phyloP scores from a whole-genome alignment of 2,113 vertebrate genomes.

The Pogona vitticeps region DNA sequence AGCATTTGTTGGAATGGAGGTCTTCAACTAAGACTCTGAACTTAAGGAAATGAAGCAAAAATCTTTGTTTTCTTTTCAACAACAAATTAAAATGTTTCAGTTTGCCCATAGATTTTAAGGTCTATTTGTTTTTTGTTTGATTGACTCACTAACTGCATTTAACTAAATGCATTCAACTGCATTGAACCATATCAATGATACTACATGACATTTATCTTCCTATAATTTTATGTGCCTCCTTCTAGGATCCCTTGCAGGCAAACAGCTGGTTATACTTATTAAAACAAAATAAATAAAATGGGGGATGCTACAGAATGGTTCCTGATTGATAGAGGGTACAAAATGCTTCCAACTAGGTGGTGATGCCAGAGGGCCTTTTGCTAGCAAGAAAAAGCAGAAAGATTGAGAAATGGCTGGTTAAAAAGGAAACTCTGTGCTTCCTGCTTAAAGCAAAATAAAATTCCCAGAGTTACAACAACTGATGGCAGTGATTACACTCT shows the following conservation, averaged over 20 bases:
- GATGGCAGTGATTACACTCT: neutral
- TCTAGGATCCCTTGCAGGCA: neutral
- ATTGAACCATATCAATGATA: neutral
- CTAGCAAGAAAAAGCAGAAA: constrained; percentile 36
- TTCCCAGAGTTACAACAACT: neutral
- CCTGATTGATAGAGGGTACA: neutral
- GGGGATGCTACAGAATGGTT: neutral
- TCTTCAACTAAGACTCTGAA: neutral
- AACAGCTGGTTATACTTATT: neutral
- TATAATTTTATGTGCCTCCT: neutral
- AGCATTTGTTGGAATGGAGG: neutral
- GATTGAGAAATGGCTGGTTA: constrained; percentile 54
- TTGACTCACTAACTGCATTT: no score
- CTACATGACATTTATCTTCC: neutral
- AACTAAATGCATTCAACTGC: no score
- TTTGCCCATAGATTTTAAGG: neutral
- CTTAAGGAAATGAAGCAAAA: neutral
- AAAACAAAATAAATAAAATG: neutral
- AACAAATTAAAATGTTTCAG: neutral
- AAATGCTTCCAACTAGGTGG: neutral
- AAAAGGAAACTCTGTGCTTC: constrained; percentile 64
- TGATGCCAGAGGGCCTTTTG: constrained; percentile 19
- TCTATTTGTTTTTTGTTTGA: neutral
- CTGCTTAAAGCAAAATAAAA: constrained; percentile 24
- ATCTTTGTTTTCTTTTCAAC: neutral